Base-by-base conservation (phyloP, 2,888 invertebrate species). In the Serripes groenlandicus region DNA sequence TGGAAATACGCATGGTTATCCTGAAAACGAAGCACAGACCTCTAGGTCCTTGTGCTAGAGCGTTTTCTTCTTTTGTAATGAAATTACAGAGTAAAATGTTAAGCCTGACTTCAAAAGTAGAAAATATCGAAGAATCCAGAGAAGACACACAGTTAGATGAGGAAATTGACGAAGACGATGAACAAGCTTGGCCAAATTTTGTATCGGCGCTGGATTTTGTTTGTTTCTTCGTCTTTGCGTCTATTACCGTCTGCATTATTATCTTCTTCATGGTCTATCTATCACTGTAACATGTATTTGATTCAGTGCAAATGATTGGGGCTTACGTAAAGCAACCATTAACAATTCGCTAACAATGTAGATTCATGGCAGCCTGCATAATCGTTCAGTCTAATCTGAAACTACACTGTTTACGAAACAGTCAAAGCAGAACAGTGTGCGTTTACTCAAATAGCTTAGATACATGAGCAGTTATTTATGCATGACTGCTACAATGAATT, bases 191-290 rank as follows among this genome's bases (percentile, higher is more conserved):
- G 84, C 52, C 66, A 11, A 54, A 75, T 0, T 80, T 81, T 68
- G 77, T 78, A 15, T 84, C 84, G 11, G 80, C 84, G 9, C 30
- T 84, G 30, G 81, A 84, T 60, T 78, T 78, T 75, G 49, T 75
- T 28, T 81, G 71, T 32, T 84, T 84, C 30, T 81, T 74, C 60
- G 68, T 84, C 11, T 84, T 78, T 52, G 26, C 81, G 3, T 32
- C 37, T 5, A 52, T 72, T 2, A 54, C 78, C 9, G 9, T 74
- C 2, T 26, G 42, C 3, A 21, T 77, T 4, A 69, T 79, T 18
- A 5, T 70, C 0, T 42, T 62, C 15, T 71, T 79, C 34, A 73
- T 83, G 64, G 42, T 66, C 21, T 79, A 64, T 62, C 28, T 83
- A n/a, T 26, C 75, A 26, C 30, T 78, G 21, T 72, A 76, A 35